Evolutionary conservation across 2,797 vertebrate genomes (phyloP), one percentile per base, ranked within the genome.

Genomic region (Phrynocephalus vlangalii): DNA sequence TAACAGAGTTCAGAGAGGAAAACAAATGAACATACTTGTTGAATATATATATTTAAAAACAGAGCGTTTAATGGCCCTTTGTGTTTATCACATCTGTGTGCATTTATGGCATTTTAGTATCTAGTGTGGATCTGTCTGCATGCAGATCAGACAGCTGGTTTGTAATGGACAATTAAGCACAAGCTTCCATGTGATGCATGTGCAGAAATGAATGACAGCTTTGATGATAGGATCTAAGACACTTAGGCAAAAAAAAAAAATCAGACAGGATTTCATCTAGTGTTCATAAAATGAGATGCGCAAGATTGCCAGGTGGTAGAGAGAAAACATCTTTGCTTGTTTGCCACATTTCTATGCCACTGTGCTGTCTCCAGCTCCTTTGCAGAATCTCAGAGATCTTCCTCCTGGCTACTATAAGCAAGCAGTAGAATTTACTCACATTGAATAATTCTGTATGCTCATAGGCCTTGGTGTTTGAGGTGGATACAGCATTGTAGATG

Each of bases 1-100:
- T 80, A 80, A 33, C 16, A 79, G 24, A 22, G 22, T 85, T 56
- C 79, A 80, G 80, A 72, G 84, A 76, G n/a, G 63, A 84, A 88
- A 83, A 44, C 38, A 52, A 75, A 87, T 78, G 50, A 78, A 75
- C 22, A 52, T 22, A 79, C 56, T 80, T 84, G 76, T 87, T 28
- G 33, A 38, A 30, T 76, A 48, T 76, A 50, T 71, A 72, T 33
- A 28, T n/a, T 56, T 67, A 30, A 63, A 76, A 76, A 87, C 10
- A 88, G 28, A 73, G 33, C 66, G 76, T 79, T 84, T 88, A 81
- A 67, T 75, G 52, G 75, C 6, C 38, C 68, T 84, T 88, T 88
- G 82, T 80, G 30, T 75, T 80, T 67, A 80, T 72, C 70, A 88
- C 83, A 88, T 85, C 77, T 88, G 87, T 85, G 56, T 84, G 83